A percentile compares a stretch with the other conserved stretches of the same genome.
phyloP scores from a whole-genome alignment of 1,140 invertebrate species.

The Lepidurus packardi region DNA sequence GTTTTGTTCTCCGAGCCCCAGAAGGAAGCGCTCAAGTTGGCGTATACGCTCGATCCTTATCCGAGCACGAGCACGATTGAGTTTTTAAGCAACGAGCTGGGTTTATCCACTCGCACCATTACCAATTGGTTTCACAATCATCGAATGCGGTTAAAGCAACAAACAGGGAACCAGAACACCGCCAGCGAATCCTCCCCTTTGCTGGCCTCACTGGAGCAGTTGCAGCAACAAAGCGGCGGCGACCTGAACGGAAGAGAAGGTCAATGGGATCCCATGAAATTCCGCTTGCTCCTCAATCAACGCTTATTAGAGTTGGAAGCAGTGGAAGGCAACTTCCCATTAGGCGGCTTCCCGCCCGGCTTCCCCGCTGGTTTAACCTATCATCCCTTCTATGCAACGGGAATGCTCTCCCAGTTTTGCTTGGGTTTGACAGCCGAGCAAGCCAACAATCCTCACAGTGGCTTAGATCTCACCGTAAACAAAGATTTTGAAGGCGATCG shows the following conservation, averaged over 20 bases:
- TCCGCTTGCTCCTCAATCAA: slow-evolving; percentile 78
- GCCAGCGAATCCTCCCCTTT: slow-evolving; percentile 29
- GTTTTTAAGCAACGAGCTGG: slow-evolving; percentile 83
- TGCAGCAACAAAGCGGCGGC: slow-evolving; percentile 52
- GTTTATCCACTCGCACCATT: slow-evolving; percentile 89
- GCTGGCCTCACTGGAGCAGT: slow-evolving; percentile 43
- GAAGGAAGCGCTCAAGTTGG: slow-evolving; percentile 88
- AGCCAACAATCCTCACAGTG: slow-evolving; percentile 44
- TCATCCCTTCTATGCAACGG: slow-evolving; percentile 35
- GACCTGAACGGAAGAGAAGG: slow-evolving; percentile 38
- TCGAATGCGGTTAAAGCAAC: slow-evolving; percentile 92
- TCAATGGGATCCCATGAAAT: slow-evolving; percentile 80
- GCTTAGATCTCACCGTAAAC: slow-evolving; percentile 45
- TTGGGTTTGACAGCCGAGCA: slow-evolving; percentile 30
- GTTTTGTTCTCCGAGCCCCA: slow-evolving; percentile 97
- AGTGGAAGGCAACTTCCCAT: slow-evolving; percentile 17
- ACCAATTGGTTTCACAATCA: slow-evolving; percentile 99
- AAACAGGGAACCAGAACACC: slow-evolving; percentile 47
- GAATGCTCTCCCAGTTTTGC: slow-evolving; percentile 33
- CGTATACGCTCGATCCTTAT: slow-evolving; percentile 92
- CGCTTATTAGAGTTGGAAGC: slow-evolving; percentile 73
- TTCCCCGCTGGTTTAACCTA: slow-evolving; percentile 30
- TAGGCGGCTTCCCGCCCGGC: slow-evolving; percentile 20
- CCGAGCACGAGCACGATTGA: slow-evolving; percentile 93
- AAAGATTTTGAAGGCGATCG: slow-evolving; percentile 36